Evolutionary conservation across 2,113 vertebrate genomes (phyloP).

Genomic region (Amphilophus citrinellus): DNA sequence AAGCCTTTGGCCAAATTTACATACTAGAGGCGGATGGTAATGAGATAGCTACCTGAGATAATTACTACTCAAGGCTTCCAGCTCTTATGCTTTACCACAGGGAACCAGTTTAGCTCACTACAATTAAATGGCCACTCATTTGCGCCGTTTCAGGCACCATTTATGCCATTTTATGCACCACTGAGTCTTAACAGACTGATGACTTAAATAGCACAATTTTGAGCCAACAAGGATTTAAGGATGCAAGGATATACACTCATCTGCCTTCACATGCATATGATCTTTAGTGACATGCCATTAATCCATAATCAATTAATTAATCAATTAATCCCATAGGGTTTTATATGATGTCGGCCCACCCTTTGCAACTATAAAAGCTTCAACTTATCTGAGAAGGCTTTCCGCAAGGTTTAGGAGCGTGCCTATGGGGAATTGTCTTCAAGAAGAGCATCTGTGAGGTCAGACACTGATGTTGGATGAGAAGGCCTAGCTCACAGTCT

Average conservation of each 20-base stretch:
- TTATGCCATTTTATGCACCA: slow-evolving; percentile 57
- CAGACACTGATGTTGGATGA: too few relatives aligned
- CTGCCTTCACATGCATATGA: too few relatives aligned
- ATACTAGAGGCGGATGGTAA: slow-evolving; percentile 62
- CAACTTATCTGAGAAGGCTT: too few relatives aligned
- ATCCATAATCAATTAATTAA: too few relatives aligned
- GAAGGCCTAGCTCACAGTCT: too few relatives aligned
- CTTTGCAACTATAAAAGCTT: too few relatives aligned
- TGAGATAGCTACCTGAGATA: slow-evolving; percentile 80
- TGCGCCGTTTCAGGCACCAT: slow-evolving; percentile 60
- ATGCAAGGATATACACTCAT: not conserved
- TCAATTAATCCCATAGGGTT: too few relatives aligned
- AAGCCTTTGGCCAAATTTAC: slow-evolving; percentile 56
- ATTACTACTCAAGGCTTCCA: slow-evolving; percentile 71
- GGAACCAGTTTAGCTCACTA: slow-evolving; percentile 67
- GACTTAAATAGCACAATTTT: not conserved
- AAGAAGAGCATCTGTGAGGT: too few relatives aligned
- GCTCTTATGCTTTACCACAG: slow-evolving; percentile 63
- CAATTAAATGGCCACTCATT: slow-evolving; percentile 72
- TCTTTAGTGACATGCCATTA: too few relatives aligned
- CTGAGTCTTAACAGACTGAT: slow-evolving; percentile 37
- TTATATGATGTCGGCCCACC: too few relatives aligned
- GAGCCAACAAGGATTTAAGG: not conserved
- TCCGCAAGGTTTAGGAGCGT: too few relatives aligned
- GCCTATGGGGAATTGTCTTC: too few relatives aligned